Percentiles rank a stretch among this genome's conserved stretches.
These are phyloP conservation scores for Oligia fasciuncula DNA, from an alignment of 2,888 invertebrate genomes.

Conservation along the genomic window DNA sequence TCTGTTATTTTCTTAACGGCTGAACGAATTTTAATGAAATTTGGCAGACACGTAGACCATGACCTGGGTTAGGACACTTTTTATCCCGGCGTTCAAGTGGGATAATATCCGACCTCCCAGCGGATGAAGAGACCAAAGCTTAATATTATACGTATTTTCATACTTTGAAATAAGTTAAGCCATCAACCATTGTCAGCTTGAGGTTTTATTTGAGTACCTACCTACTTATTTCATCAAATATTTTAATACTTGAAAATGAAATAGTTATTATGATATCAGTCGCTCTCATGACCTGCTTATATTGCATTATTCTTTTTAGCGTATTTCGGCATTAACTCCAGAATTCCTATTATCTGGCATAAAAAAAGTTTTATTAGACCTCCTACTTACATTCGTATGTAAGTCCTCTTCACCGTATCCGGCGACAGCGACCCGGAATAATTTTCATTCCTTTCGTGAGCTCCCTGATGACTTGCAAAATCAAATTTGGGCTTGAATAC, in stretches of 20 bases:
- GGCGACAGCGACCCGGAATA: not conserved
- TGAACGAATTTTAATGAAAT: not conserved
- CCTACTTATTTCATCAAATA: not conserved
- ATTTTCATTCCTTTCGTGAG: not conserved
- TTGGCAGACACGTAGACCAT: not conserved
- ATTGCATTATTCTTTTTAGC: not conserved
- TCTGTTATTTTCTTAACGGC: no score
- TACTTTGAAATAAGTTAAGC: not conserved
- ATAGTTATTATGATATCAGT: not conserved
- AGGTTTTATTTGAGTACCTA: conserved; percentile 16
- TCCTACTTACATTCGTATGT: not conserved
- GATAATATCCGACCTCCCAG: not conserved
- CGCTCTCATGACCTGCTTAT: conserved; percentile 26
- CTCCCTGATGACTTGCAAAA: not conserved
- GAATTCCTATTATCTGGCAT: not conserved
- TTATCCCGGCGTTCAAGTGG: no score
- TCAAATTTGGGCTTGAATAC: not conserved
- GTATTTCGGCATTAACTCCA: conserved; percentile 15
- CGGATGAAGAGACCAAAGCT: not conserved
- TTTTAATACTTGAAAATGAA: conserved; percentile 4
- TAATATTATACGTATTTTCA: not conserved
- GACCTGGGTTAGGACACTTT: no score
- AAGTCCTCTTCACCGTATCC: not conserved
- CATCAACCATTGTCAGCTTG: not conserved
- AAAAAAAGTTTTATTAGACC: conserved; percentile 33